These are phyloP conservation scores for Euspilapteryx auroguttella DNA, from an alignment of 2,888 invertebrate species.

Conservation along the genomic window DNA sequence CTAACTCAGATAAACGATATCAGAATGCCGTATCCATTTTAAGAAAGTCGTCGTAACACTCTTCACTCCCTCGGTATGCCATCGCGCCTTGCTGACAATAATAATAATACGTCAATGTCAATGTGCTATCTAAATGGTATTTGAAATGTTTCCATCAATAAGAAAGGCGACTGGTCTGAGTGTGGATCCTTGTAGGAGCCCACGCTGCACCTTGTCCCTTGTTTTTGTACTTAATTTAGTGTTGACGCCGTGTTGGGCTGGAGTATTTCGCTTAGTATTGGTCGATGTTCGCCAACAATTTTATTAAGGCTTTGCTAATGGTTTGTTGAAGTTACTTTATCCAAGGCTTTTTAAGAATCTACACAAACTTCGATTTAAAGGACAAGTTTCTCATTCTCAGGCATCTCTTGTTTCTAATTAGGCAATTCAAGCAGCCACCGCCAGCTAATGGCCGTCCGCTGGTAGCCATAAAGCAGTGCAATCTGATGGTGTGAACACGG, in stretches of 20 bases:
- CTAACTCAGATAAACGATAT: no score
- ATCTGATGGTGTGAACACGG: slow-evolving; percentile 57
- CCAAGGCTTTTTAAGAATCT: no score
- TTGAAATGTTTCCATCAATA: slow-evolving; percentile 60
- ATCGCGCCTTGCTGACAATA: slow-evolving; percentile 20
- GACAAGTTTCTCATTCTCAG: neutral
- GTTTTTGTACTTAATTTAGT: slow-evolving; percentile 13
- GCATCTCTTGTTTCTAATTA: slow-evolving; percentile 4
- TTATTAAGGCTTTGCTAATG: no score
- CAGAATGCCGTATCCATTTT: slow-evolving; percentile 3
- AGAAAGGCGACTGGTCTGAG: slow-evolving; percentile 27
- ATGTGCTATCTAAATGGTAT: slow-evolving; percentile 50
- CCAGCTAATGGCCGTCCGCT: slow-evolving; percentile 38
- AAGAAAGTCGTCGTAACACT: no score
- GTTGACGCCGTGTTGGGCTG: neutral
- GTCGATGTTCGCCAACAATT: no score
- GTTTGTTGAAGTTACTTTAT: no score
- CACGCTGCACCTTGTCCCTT: slow-evolving; percentile 19
- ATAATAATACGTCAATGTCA: slow-evolving; percentile 56
- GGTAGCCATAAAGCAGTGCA: slow-evolving; percentile 43
- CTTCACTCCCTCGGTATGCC: neutral
- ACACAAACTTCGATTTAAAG: no score
- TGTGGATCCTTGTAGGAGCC: slow-evolving; percentile 38
- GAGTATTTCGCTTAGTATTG: neutral
- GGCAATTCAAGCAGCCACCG: slow-evolving; percentile 13